phyloP scores from a whole-genome alignment of 2,113 vertebrate species.

The Psilopsiagon aurifrons region DNA sequence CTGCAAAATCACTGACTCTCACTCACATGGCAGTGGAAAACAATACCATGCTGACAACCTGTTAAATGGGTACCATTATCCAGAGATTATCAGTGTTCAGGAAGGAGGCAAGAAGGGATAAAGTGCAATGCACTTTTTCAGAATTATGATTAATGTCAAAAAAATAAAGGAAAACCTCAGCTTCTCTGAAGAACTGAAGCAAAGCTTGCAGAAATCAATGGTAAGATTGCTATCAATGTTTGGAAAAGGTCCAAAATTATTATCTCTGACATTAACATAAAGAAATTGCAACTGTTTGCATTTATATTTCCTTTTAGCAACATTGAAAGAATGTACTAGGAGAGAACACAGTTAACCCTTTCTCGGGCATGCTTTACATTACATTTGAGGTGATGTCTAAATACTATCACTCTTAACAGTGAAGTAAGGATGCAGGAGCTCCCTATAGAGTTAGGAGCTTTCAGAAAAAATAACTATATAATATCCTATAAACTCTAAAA shows the following conservation, averaged over 20 bases:
- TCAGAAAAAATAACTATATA: background rate
- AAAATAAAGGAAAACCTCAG: background rate
- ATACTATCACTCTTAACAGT: background rate
- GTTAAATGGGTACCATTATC: background rate
- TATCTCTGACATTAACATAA: background rate
- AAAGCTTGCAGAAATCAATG: constrained; percentile 15
- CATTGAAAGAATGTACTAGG: background rate
- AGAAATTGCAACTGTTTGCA: background rate
- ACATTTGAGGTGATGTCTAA: background rate
- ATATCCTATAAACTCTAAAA: background rate
- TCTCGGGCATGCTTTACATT: background rate
- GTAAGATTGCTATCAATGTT: background rate
- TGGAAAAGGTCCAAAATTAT: background rate
- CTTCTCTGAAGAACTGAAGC: background rate
- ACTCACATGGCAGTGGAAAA: background rate
- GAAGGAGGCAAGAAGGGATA: background rate
- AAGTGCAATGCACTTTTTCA: background rate
- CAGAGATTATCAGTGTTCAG: background rate
- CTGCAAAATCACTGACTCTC: background rate
- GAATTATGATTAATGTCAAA: background rate
- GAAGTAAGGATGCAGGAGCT: background rate
- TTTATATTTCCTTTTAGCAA: constrained; percentile 3
- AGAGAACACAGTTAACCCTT: background rate
- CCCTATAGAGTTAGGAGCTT: background rate
- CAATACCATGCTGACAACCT: background rate